These are phyloP conservation scores for Sebastes matsubarae DNA, from an alignment of 2,797 vertebrate genomes.

Conservation along the genomic window DNA sequence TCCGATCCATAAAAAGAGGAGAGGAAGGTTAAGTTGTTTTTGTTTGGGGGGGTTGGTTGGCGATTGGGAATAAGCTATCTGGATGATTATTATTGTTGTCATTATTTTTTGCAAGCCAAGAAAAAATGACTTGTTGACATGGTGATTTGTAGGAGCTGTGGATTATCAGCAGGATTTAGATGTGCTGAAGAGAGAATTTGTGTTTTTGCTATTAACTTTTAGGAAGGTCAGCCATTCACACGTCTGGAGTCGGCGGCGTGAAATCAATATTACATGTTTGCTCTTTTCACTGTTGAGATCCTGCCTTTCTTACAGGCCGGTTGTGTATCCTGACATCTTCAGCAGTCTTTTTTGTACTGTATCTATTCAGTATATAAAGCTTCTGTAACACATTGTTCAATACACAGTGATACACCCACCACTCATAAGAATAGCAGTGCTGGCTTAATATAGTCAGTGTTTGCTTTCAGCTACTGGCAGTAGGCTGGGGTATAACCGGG, in stretches of 20 bases:
- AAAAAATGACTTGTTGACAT: conserved; percentile 1
- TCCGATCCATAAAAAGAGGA: conserved; percentile 68
- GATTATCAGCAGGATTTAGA: conserved; percentile 4
- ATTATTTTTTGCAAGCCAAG: background rate
- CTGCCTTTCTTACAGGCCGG: background rate
- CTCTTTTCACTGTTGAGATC: conserved; percentile 40
- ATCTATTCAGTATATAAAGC: background rate
- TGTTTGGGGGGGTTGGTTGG: conserved; percentile 14
- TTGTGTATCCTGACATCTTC: conserved; percentile 9
- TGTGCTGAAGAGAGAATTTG: conserved; percentile 11
- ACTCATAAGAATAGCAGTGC: background rate
- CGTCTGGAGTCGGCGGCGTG: background rate
- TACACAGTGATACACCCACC: background rate
- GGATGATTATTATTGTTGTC: background rate
- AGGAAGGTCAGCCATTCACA: conserved; percentile 41
- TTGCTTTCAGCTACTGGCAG: background rate
- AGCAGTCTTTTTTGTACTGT: background rate
- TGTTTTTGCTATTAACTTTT: conserved; percentile 38
- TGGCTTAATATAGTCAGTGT: background rate
- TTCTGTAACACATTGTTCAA: background rate
- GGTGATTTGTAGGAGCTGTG: background rate
- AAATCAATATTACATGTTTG: conserved; percentile 41
- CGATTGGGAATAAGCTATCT: background rate
- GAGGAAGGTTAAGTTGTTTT: conserved; percentile 68
- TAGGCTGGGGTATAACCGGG: background rate